Percentiles rank a stretch among this genome's conserved stretches.
Evolutionary conservation across 1,140 invertebrate genomes (phyloP).

Genomic region (Physella acuta): DNA sequence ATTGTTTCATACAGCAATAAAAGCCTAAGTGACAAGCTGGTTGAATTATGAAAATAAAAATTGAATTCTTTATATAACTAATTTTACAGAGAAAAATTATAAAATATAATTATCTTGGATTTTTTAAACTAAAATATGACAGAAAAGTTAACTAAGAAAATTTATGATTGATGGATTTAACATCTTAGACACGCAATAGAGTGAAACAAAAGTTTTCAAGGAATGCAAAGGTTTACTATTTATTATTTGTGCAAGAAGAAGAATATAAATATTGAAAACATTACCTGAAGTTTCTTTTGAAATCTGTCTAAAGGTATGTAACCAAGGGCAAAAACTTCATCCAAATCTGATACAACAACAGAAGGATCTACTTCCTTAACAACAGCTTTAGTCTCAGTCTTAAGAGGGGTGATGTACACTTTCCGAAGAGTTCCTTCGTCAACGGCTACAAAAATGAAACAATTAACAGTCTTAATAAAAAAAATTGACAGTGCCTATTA

Average conservation of each 20-base stretch:
- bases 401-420: neutral
- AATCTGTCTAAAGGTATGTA: conserved; percentile 29
- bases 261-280: neutral
- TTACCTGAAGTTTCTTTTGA: conserved; percentile 22
- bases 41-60: neutral
- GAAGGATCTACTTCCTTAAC: neutral
- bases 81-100: neutral
- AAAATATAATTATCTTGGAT: too few species aligned
- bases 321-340: conserved; percentile 27
- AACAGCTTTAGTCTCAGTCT: neutral
- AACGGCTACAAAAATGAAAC: neutral
- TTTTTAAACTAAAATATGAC: neutral
- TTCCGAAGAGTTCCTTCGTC: neutral
- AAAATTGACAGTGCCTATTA: too few species aligned
- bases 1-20: neutral
- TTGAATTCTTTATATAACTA: neutral
- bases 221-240: neutral
- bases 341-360: conserved; percentile 14
- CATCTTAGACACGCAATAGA: too few species aligned
- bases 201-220: neutral
- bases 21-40: neutral
- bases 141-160: neutral
- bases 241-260: neutral
- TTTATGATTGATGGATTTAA: neutral
- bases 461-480: neutral